A percentile compares a stretch with the other conserved stretches of the same genome.
These are phyloP conservation scores for Catharus minimus DNA, from an alignment of 2,113 vertebrate species.

Conservation along the genomic window DNA sequence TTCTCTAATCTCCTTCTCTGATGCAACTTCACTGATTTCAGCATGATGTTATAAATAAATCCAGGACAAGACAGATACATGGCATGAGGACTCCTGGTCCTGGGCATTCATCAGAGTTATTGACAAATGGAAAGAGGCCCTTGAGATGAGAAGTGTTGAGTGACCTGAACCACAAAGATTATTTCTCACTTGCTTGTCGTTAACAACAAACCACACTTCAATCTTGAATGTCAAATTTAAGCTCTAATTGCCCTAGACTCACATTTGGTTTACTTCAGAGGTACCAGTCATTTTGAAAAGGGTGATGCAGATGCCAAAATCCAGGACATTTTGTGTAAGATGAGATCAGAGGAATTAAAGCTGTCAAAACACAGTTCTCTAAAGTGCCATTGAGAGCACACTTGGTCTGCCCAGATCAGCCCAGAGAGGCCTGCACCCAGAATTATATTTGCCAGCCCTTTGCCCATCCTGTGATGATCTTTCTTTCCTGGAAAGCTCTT, in stretches of 20 bases:
- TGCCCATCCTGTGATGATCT: neutral
- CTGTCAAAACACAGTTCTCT: neutral
- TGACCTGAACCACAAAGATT: neutral
- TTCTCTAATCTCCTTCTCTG: neutral
- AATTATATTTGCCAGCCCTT: neutral
- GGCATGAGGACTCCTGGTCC: neutral
- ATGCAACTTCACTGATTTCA: neutral
- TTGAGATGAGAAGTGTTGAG: neutral
- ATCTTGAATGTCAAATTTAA: neutral
- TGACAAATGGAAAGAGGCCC: neutral
- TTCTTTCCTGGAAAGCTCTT: neutral
- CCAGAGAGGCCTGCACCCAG: neutral
- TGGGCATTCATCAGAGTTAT: neutral
- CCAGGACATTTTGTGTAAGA: neutral
- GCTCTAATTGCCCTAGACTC: neutral
- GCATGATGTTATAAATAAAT: neutral
- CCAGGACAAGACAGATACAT: neutral
- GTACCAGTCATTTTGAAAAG: neutral
- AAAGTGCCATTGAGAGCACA: neutral
- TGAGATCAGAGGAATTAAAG: conserved; percentile 15
- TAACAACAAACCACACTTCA: neutral
- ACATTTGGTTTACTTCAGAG: neutral
- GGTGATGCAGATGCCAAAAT: neutral
- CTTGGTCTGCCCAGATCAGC: neutral
- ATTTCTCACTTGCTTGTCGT: neutral